Base-by-base conservation (phyloP, 2,797 vertebrate species). In the Scolopax bukidnonensis region DNA sequence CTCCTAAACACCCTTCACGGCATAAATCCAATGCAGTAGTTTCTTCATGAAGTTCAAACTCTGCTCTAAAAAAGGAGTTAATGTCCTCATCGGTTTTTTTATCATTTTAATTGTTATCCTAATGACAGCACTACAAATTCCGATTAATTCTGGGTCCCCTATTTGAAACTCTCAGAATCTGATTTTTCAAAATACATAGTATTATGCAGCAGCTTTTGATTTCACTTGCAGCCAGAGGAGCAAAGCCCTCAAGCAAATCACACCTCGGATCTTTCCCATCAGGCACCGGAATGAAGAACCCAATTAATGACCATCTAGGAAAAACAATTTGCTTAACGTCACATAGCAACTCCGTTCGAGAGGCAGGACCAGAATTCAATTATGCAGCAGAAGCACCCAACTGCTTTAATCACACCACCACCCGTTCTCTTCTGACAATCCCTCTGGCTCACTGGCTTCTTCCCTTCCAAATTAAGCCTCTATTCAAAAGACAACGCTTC, bases 331-430 rank as follows among this genome's bases (percentile, higher is more conserved):
- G 61, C 83, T 92, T 81, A 93, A 93, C 10, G 4, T 91, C 85
- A 86, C 91, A 93, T 3, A 91, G 94, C 73, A 93, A 61, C 73
- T 90, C 82, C 21, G 28, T 19, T 73, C 60, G 4, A 69, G 76
- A 89, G 25, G 60, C 57, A 92, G 65, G 71, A 92, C 45, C 50
- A 80, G 33, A 86, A 94, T 68, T 91, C 87, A 93, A 57, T 93
- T 88, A 96, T 3, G 73, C 79, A 90, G 73, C 79, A 93, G 85
- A 96, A 95, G 65, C 54, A 73, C 63, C 90, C 80, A 90, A 89
- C 78, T 59, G 65, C 65, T 95, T 87, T 91, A 71, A 88, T 84
- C 65, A 69, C 70, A 64, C 1, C 54, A 84, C 38, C 85, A 61
- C 80, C 68, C 54, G 38, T 87, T 91, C 94, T 69, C 85, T 86